Evolutionary conservation across 1,140 invertebrate species (phyloP).

Genomic region (Gryon sp.): DNA sequence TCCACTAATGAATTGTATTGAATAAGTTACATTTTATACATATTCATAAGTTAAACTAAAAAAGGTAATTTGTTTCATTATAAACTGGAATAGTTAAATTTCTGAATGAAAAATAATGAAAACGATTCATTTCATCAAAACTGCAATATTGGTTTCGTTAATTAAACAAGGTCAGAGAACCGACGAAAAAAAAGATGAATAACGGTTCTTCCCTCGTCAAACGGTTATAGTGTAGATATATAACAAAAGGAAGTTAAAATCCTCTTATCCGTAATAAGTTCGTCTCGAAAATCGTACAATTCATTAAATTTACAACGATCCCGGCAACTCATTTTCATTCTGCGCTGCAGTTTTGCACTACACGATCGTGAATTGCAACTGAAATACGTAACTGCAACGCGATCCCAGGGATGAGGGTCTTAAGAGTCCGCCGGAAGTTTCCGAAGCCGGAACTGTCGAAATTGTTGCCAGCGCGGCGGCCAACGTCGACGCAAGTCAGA

Average conservation of each 20-base stretch:
- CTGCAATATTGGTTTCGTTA: slow-evolving; percentile 8
- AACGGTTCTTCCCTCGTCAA: not conserved
- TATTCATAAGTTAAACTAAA: no score
- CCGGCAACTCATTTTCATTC: slow-evolving; percentile 64
- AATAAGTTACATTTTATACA: no score
- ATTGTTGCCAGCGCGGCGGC: slow-evolving; percentile 47
- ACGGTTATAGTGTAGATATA: slow-evolving; percentile 37
- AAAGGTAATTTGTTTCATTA: no score
- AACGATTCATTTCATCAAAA: not conserved
- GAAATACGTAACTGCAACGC: slow-evolving; percentile 61
- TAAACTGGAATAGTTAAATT: not conserved
- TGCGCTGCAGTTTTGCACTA: slow-evolving; percentile 55
- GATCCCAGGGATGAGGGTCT: slow-evolving; percentile 58
- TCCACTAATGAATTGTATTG: no score
- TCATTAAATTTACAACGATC: slow-evolving; percentile 63
- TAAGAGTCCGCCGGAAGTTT: slow-evolving; percentile 65
- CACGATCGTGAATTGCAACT: slow-evolving; percentile 63
- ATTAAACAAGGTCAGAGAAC: slow-evolving; percentile 24
- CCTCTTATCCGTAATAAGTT: slow-evolving; percentile 60
- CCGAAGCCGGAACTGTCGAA: slow-evolving; percentile 62
- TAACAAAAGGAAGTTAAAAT: slow-evolving; percentile 54
- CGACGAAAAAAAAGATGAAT: not conserved
- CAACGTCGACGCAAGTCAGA: slow-evolving; percentile 24
- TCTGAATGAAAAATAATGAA: not conserved
- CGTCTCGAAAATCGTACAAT: slow-evolving; percentile 59